Conservation (phyloP, 2,888 invertebrate species). For the Zhuqinia jingwanae region DNA sequence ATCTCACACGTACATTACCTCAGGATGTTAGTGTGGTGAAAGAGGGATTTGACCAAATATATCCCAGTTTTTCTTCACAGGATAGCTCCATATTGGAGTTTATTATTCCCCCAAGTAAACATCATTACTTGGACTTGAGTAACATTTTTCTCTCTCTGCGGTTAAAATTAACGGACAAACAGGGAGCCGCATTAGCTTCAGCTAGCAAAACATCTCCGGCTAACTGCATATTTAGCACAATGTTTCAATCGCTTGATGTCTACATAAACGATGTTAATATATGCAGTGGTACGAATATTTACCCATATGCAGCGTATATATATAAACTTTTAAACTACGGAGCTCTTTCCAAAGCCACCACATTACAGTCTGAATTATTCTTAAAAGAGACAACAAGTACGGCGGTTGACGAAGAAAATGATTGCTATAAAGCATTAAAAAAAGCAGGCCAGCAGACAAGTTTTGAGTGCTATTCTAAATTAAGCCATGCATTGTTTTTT, state of each 20-base stretch:
- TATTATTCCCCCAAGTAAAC: background rate
- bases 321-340: background rate
- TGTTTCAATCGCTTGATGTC: background rate
- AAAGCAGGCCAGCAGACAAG: background rate
- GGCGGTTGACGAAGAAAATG: background rate
- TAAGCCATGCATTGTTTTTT: background rate
- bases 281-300: background rate
- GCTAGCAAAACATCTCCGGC: background rate
- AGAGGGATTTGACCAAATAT: background rate
- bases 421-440: background rate
- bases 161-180: background rate
- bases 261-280: background rate
- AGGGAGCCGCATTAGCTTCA: background rate
- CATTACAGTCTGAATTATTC: background rate
- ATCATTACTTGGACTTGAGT: background rate
- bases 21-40: background rate
- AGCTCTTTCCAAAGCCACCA: background rate
- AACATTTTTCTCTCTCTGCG: background rate
- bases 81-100: background rate
- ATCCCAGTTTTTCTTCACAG: background rate
- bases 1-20: background rate
- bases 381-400: background rate
- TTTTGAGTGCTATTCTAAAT: background rate
- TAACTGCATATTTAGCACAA: background rate
- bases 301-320: background rate